Conservation (phyloP, 2,113 vertebrate species). For the Speoplatyrhinus poulsoni region DNA sequence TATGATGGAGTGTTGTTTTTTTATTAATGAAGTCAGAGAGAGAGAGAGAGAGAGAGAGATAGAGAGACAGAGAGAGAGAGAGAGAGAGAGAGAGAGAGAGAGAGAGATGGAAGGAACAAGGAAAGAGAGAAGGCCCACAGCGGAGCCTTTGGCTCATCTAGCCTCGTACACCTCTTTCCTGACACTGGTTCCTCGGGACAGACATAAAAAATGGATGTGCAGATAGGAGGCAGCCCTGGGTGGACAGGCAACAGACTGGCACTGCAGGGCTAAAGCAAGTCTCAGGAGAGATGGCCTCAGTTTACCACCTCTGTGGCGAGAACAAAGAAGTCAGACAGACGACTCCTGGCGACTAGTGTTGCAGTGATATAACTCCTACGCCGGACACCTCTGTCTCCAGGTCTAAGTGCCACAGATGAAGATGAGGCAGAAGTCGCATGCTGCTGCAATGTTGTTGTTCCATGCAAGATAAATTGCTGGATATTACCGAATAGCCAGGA, state of each 20-base stretch:
- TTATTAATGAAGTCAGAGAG: conserved; percentile 60
- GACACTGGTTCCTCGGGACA: conserved; percentile 36
- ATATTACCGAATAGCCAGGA: not conserved
- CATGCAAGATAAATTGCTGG: not conserved
- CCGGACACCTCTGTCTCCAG: not conserved
- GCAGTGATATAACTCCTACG: not conserved
- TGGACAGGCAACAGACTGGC: conserved; percentile 19
- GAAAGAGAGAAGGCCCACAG: not conserved
- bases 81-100: too few relatives aligned
- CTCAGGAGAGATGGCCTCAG: not conserved
- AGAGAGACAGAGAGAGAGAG: too few relatives aligned
- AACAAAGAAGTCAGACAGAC: not conserved
- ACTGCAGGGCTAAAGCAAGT: conserved; percentile 18
- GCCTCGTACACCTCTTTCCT: not conserved
- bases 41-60: conserved; percentile 23
- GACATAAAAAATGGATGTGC: conserved; percentile 66
- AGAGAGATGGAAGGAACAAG: conserved; percentile 9
- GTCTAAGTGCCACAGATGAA: not conserved
- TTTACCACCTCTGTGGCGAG: conserved; percentile 6
- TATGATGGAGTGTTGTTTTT: conserved; percentile 50
- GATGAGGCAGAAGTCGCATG: not conserved
- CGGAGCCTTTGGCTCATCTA: not conserved
- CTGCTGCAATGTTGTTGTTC: not conserved
- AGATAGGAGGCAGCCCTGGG: conserved; percentile 13
- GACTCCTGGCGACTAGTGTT: not conserved